A percentile compares a stretch with the other conserved stretches of the same genome.
Evolutionary conservation across 2,888 invertebrate species (phyloP).

Genomic region (Glyphotaelius pellucidus): DNA sequence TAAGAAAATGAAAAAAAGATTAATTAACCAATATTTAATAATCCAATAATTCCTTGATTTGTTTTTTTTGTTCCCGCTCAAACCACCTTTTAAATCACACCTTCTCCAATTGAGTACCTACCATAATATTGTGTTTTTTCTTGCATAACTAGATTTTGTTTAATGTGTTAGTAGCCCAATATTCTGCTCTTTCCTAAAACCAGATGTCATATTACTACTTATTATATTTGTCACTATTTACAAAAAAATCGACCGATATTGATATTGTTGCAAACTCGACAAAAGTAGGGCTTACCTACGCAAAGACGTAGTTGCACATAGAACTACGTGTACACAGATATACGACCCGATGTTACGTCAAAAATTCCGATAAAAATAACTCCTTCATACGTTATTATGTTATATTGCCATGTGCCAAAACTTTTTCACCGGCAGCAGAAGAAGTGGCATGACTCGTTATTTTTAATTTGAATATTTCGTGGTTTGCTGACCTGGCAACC

Average conservation of each 20-base stretch:
- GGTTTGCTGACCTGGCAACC: conserved; percentile 67
- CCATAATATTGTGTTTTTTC: background rate
- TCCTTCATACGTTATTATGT: conserved; percentile 22
- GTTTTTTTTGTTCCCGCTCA: background rate
- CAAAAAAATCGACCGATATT: background rate
- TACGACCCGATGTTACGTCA: background rate
- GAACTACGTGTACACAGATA: background rate
- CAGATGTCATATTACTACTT: background rate
- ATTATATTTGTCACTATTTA: background rate
- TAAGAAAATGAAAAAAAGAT: no score
- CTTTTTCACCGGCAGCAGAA: conserved; percentile 29
- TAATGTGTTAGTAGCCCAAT: background rate
- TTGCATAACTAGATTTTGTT: background rate
- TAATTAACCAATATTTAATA: no score
- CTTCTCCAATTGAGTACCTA: background rate
- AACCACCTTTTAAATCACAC: background rate
- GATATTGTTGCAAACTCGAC: no score
- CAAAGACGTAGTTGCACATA: conserved; percentile 39
- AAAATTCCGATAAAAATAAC: conserved; percentile 26
- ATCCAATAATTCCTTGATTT: no score
- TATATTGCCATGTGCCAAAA: conserved; percentile 45
- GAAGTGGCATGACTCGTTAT: conserved; percentile 43
- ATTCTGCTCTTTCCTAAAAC: background rate
- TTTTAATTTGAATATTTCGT: conserved; percentile 54
- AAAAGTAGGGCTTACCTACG: conserved; percentile 10